A percentile compares a stretch with the other conserved stretches of the same genome.
phyloP scores from a whole-genome alignment of 2,113 vertebrate genomes.

The Emydocephalus ijimae region DNA sequence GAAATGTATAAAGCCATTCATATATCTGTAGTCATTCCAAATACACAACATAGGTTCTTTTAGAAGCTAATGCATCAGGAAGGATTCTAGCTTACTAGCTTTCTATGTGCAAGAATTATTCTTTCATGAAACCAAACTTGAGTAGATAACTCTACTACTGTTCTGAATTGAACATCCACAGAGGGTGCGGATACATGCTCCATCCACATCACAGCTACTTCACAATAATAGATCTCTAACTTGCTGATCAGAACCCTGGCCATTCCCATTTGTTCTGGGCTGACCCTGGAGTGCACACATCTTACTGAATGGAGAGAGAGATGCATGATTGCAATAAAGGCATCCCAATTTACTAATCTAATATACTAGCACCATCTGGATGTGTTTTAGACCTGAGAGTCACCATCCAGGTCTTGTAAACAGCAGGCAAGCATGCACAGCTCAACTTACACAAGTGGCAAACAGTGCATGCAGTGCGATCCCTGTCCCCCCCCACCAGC shows the following conservation, averaged over 20 bases:
- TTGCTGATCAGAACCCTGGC: not conserved
- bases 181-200: not conserved
- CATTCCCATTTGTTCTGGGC: not conserved
- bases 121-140: not conserved
- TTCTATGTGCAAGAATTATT: not conserved
- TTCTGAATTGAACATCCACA: not conserved
- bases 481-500: not conserved
- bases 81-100: not conserved
- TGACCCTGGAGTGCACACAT: too few relatives aligned
- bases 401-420: not conserved
- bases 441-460: not conserved
- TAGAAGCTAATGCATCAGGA: not conserved
- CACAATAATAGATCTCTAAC: not conserved
- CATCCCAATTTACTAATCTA: not conserved
- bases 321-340: too few relatives aligned
- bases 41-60: not conserved
- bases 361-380: not conserved
- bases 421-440: rapidly evolving
- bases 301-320: not conserved
- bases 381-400: not conserved
- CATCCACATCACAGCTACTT: not conserved
- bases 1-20: not conserved
- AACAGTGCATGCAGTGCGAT: not conserved
- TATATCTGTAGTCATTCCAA: not conserved
- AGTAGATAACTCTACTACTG: not conserved